Evolutionary conservation across 2,797 vertebrate genomes (phyloP).

Genomic region (Sebastes alutus): DNA sequence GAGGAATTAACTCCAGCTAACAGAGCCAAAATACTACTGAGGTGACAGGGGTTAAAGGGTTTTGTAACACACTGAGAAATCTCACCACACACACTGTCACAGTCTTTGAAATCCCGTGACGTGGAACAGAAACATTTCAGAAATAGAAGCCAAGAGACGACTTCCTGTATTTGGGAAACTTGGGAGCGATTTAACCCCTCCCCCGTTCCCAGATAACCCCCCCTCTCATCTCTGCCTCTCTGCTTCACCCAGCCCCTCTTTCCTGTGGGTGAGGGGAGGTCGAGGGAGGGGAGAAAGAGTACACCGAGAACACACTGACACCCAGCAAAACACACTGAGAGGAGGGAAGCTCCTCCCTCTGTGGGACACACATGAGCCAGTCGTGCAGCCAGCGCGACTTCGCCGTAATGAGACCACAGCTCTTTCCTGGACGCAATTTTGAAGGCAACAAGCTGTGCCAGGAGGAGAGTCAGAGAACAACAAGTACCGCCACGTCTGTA

Average conservation of each 20-base stretch:
- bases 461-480: slow-evolving; percentile 12
- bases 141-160: slow-evolving; percentile 42
- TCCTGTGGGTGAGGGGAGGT: slow-evolving; percentile 73
- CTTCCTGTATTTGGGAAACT: slow-evolving; percentile 64
- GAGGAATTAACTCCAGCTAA: background rate
- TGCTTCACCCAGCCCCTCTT: slow-evolving; percentile 42
- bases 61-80: slow-evolving; percentile 7
- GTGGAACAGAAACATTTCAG: slow-evolving; percentile 28
- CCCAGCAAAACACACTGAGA: slow-evolving; percentile 29
- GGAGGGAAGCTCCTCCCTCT: slow-evolving; percentile 30
- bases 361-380: slow-evolving; percentile 22
- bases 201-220: slow-evolving; percentile 18
- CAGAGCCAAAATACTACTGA: background rate
- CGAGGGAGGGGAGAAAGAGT: slow-evolving; percentile 31
- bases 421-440: slow-evolving; percentile 47
- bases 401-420: slow-evolving; percentile 47
- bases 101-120: slow-evolving; percentile 23
- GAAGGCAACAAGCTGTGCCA: slow-evolving; percentile 29
- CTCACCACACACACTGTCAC: background rate
- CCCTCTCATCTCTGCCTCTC: background rate
- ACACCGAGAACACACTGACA: slow-evolving; percentile 42
- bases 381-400: slow-evolving; percentile 11
- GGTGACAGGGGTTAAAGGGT: background rate
- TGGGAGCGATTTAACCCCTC: slow-evolving; percentile 41
- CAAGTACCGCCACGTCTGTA: slow-evolving; percentile 26